These are phyloP conservation scores for Nomia melanderi DNA, from an alignment of 1,140 invertebrate species.

Conservation along the genomic window DNA sequence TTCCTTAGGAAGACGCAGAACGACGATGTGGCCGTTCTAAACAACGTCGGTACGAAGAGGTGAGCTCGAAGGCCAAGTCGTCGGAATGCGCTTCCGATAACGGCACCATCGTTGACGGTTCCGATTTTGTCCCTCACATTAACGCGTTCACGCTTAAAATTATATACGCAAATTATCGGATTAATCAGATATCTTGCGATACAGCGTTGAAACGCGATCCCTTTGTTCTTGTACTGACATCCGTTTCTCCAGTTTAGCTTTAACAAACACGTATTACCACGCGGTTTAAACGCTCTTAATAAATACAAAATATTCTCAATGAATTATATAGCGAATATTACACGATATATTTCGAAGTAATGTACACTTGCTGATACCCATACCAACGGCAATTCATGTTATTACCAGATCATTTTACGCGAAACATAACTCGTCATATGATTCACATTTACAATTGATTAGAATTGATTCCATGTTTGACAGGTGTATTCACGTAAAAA, in stretches of 20 bases:
- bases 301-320: neutral
- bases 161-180: neutral
- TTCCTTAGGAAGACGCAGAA: slow-evolving; percentile 61
- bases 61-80: slow-evolving; percentile 43
- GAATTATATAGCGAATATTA: neutral
- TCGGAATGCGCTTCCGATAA: slow-evolving; percentile 45
- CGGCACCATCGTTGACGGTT: slow-evolving; percentile 35
- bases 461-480: slow-evolving; percentile 8
- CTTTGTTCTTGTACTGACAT: neutral
- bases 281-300: neutral
- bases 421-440: neutral
- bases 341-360: neutral
- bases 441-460: neutral
- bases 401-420: neutral
- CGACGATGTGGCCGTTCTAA: slow-evolving; percentile 34
- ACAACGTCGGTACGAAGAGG: slow-evolving; percentile 52
- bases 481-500: slow-evolving; percentile 19
- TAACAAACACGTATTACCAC: neutral
- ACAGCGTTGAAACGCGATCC: neutral
- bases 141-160: neutral
- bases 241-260: too few species aligned
- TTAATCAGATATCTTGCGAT: slow-evolving; percentile 6
- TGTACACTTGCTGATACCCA: neutral
- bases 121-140: slow-evolving; percentile 8
- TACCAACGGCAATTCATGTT: neutral